phyloP scores from a whole-genome alignment of 2,113 vertebrate genomes.

The Mirza zaza region DNA sequence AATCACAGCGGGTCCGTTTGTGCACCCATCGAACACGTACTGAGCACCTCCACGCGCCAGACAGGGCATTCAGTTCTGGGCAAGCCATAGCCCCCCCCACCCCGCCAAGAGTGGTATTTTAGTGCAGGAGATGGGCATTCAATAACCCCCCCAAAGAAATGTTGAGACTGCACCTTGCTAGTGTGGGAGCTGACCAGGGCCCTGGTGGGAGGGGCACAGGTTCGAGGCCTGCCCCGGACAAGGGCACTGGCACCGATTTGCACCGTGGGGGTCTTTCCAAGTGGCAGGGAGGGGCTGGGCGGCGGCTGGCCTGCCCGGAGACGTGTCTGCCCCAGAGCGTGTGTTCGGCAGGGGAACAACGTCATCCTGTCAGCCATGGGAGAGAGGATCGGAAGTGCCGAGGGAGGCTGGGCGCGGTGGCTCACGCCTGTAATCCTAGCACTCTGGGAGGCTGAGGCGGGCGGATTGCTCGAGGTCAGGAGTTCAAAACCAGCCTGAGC shows the following conservation, averaged over 20 bases:
- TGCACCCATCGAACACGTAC: background rate
- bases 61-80: background rate
- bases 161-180: background rate
- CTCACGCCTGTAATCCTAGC: too few relatives aligned
- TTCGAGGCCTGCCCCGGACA: background rate
- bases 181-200: background rate
- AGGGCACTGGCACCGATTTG: background rate
- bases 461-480: too few relatives aligned
- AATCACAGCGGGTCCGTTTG: background rate
- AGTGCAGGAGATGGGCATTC: too few relatives aligned
- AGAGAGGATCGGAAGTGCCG: background rate
- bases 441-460: too few relatives aligned
- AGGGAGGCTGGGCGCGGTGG: too few relatives aligned
- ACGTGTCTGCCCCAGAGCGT: background rate
- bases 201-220: too few relatives aligned
- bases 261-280: background rate
- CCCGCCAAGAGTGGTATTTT: background rate
- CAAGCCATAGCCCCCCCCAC: background rate
- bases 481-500: too few relatives aligned
- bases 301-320: background rate
- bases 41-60: background rate
- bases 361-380: background rate
- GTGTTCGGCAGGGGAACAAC: background rate
- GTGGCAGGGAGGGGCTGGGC: background rate
- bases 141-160: background rate